Evolutionary conservation across 2,888 invertebrate species (phyloP), one percentile per base, ranked within the genome.

Genomic region (Chaitophorus viminalis): DNA sequence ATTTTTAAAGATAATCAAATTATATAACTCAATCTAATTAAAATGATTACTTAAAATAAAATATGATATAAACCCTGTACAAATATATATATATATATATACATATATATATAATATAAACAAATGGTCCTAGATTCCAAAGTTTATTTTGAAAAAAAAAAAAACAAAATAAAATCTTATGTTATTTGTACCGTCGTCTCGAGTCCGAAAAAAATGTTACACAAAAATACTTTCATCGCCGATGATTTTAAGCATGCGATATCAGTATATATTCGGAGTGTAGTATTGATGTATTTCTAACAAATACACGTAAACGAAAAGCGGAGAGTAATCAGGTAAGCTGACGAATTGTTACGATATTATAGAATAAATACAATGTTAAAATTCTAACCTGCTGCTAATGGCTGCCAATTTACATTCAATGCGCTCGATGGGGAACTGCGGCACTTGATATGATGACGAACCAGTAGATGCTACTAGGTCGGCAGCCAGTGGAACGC

Each of bases 351-450:
- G 21, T 60, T 21, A 60, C 14, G 1, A 1, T 65, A 65, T 65
- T n/a, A 65, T 29, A 3, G 54, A 54, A 33, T 72, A 72, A 36
- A 14, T 46, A 46, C 3, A n/a, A 46, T 72, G 72, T 29, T 36
- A 4, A 52, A 54, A 74, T 75, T 68, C 79, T 60, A 74, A 87
- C 87, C 87, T 87, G 79, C 74, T 81, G 39, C 81, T 87, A 46
- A 87, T 87, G 54, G 79, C 87, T 93, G 87, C 87, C 87, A 87
- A 65, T 91, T 98, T 98, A 92, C 96, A 97, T 92, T 98, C 98
- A 89, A 97, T 97, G 92, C 98, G 97, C 91, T 99, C 99, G 91
- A 99, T 99, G 74, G 99, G 99, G 92, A 98, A 99, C 92, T 98
- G 98, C 0, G 98, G 98, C 72, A 99, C 96, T 92, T 99, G 99